phyloP scores from a whole-genome alignment of 2,113 vertebrate species.

The Sylvicapra grimmia region DNA sequence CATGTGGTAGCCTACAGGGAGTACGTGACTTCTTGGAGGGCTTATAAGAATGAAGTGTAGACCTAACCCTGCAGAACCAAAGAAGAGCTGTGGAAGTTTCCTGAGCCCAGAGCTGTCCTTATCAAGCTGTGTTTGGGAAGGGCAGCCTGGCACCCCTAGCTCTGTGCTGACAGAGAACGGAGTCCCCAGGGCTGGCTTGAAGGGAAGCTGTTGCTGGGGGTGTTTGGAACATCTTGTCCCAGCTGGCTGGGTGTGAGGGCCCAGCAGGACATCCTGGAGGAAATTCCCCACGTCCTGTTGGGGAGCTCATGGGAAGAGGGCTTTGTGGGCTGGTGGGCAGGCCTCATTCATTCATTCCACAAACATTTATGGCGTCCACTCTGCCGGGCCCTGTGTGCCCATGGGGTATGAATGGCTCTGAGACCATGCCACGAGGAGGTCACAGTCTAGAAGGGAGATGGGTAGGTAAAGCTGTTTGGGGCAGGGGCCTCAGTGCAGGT shows the following conservation, averaged over 20 bases:
- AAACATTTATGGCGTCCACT: not conserved
- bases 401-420: not conserved
- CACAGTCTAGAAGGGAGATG: not conserved
- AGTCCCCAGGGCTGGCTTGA: not conserved
- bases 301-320: not conserved
- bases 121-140: not conserved
- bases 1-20: not conserved
- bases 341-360: not conserved
- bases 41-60: not conserved
- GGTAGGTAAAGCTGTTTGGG: not conserved
- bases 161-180: fast-evolving
- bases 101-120: not conserved
- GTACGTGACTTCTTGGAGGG: not conserved
- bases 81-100: not conserved
- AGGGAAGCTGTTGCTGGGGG: not conserved
- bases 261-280: not conserved
- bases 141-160: not conserved
- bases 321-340: not conserved
- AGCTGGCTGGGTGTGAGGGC: not conserved
- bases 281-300: not conserved
- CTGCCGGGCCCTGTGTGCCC: not conserved
- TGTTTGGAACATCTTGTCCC: not conserved
- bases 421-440: not conserved
- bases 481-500: not conserved
- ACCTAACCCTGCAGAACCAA: not conserved